Conservation (phyloP, 1,140 invertebrate genomes). For the Atopsyche davidsoni region DNA sequence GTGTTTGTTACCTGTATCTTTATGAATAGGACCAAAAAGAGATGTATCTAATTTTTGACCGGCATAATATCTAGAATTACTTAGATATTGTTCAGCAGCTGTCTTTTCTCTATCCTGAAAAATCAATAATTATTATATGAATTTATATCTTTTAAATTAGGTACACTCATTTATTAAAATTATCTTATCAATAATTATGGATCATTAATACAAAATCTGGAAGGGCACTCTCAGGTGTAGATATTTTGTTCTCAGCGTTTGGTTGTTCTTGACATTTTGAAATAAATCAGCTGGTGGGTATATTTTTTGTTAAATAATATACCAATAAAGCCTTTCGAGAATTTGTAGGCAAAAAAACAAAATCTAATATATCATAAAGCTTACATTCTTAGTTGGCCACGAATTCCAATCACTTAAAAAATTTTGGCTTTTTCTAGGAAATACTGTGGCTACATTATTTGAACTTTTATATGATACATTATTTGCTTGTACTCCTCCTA, state of each 20-base stretch:
- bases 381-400: conserved; percentile 28
- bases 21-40: conserved; percentile 27
- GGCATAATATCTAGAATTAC: conserved; percentile 26
- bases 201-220: too few species aligned
- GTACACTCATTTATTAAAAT: background rate
- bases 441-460: conserved; percentile 20
- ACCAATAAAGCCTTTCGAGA: background rate
- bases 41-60: conserved; percentile 28
- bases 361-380: too few species aligned
- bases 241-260: too few species aligned
- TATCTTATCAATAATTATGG: too few species aligned
- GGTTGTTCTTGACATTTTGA: too few species aligned
- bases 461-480: conserved; percentile 20
- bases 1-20: conserved; percentile 19
- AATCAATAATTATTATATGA: conserved; percentile 3
- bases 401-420: conserved; percentile 23
- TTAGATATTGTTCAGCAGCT: conserved; percentile 27
- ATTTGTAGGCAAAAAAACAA: background rate
- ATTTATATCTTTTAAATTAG: background rate
- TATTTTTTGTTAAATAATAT: too few species aligned
- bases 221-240: too few species aligned
- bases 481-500: conserved; percentile 16
- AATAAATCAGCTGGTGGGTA: too few species aligned
- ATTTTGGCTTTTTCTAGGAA: conserved; percentile 23
- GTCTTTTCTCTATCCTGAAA: conserved; percentile 27